Base-by-base conservation (phyloP, 2,888 invertebrate genomes). In the Yponomeuta plumbellus region DNA sequence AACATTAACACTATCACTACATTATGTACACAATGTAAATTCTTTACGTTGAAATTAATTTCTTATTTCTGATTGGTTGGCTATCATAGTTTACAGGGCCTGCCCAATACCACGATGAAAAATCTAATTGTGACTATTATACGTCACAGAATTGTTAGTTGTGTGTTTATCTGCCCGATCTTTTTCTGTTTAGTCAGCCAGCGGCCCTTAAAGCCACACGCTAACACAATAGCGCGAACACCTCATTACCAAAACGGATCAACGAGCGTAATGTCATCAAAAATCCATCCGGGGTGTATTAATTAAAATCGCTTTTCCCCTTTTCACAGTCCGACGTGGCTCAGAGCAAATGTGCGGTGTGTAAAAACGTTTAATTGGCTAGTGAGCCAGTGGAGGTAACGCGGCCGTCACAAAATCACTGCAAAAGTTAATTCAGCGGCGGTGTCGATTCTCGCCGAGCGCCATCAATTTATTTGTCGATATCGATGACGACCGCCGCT, bases 321-420 rank as follows among this genome's bases (percentile, higher is more conserved):
- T 66, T 52, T 61, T 66, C 66, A 65, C 34, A 34, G 56, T 20
- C 73, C 71, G 70, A 78, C 81, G 84, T 86, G 83, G 84, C 82
- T 80, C 81, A 76, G 74, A 77, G 76, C 80, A 81, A 84, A 86
- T 85, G 84, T 80, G 82, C 74, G 82, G 80, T 74, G 84, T 80
- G 86, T 87, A 90, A 90, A 90, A 90, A 90, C 82, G 81, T 84
- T 86, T 88, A 87, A 90, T 89, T 88, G 88, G 81, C 78, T 78
- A 72, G 74, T 72, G 77, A 77, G 75, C 75, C 75, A 77, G 76
- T 74, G 21, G 56, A 65, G 68, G 66, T 68, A 66, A 61, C 61
- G 66, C 66, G 62, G 87, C 86, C 86, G 84, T 83, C 80, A 79
- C 81, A 81, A 68, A 68, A 85, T 86, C 85, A 83, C 78, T 73